Conservation (phyloP, 2,797 vertebrate genomes). For the Galago senegalensis region DNA sequence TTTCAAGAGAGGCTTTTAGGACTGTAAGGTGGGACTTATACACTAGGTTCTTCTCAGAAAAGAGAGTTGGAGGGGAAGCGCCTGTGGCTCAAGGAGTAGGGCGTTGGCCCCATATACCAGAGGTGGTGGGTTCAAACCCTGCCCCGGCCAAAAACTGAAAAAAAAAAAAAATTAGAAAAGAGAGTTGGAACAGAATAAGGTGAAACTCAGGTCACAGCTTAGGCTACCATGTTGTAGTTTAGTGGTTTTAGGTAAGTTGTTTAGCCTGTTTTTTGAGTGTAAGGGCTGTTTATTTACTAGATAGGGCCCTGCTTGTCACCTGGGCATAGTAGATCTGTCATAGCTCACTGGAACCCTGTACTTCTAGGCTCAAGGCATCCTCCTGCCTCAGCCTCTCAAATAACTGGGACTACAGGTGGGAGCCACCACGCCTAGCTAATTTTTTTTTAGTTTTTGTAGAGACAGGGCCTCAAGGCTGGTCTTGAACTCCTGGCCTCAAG, state of each 20-base stretch:
- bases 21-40: not conserved
- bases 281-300: not conserved
- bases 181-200: not conserved
- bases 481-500: not conserved
- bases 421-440: not conserved
- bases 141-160: too few species aligned
- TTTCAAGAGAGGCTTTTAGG: not conserved
- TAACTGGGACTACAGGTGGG: not conserved
- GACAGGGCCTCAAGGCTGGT: not conserved
- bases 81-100: too few species aligned
- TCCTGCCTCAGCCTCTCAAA: not conserved
- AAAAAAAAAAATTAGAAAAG: not conserved
- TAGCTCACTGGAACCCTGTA: not conserved
- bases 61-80: too few species aligned
- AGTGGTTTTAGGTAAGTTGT: not conserved
- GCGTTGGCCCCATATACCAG: too few species aligned
- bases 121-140: too few species aligned
- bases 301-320: not conserved
- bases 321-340: not conserved
- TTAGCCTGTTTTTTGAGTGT: not conserved
- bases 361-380: not conserved
- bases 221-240: not conserved
- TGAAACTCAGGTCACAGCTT: not conserved
- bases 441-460: not conserved
- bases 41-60: not conserved